A percentile compares a stretch with the other conserved stretches of the same genome.
phyloP scores from a whole-genome alignment of 1,140 invertebrate species.

The Meloidogyne floridensis region DNA sequence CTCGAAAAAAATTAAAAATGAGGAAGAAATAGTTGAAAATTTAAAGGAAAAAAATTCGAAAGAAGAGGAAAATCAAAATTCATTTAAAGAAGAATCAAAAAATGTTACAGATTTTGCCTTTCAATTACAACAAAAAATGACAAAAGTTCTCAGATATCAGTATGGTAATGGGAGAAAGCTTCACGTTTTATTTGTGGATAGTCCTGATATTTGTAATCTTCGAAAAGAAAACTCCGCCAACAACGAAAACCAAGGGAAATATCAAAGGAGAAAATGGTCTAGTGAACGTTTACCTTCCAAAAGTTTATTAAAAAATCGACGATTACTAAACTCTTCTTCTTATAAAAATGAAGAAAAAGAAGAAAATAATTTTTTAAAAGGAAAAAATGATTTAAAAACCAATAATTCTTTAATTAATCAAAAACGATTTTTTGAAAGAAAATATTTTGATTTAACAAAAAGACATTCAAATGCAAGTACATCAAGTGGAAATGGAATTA shows the following conservation, averaged over 20 bases:
- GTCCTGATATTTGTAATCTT: background rate
- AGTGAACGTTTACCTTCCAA: background rate
- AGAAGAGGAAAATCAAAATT: background rate
- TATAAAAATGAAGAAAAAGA: background rate
- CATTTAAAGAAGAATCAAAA: background rate
- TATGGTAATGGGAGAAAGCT: background rate
- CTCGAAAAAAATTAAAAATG: background rate
- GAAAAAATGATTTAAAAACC: background rate
- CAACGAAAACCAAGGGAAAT: background rate
- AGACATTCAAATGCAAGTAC: background rate
- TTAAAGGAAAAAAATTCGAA: background rate
- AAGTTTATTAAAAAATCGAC: background rate
- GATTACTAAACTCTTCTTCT: too few species aligned
- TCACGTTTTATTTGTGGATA: background rate
- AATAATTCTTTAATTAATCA: conserved; percentile 2
- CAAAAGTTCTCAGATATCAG: background rate
- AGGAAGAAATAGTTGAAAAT: background rate
- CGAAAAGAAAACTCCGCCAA: background rate
- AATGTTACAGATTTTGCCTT: background rate
- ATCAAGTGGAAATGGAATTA: background rate
- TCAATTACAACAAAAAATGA: background rate
- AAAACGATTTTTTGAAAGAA: conserved; percentile 2
- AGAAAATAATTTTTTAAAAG: background rate
- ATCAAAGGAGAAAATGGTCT: background rate
- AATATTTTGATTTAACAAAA: conserved; percentile 8